phyloP scores from a whole-genome alignment of 2,113 vertebrate genomes.

The Hemichromis elongatus region DNA sequence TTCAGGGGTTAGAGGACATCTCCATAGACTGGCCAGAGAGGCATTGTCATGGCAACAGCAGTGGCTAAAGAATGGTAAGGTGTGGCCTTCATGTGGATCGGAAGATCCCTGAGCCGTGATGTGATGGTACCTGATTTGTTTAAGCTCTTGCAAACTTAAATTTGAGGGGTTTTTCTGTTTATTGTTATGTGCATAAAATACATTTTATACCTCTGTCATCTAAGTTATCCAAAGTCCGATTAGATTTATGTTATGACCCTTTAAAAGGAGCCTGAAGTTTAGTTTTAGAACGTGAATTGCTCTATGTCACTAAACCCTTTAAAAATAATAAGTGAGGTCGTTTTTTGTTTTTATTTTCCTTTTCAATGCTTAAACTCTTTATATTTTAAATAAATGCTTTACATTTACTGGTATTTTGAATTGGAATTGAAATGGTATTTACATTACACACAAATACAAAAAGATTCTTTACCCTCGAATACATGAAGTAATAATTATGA shows the following conservation, averaged over 20 bases:
- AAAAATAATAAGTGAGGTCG: background rate
- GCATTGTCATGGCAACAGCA: slow-evolving; percentile 40
- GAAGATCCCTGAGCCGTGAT: background rate
- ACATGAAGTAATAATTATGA: background rate
- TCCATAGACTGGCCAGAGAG: slow-evolving; percentile 40
- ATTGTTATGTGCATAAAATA: background rate
- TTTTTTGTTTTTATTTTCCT: background rate
- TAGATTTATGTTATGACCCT: background rate
- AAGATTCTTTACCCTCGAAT: background rate
- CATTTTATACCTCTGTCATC: background rate
- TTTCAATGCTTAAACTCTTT: background rate
- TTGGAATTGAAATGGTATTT: background rate
- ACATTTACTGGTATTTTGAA: background rate
- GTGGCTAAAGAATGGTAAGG: background rate
- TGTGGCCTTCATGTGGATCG: background rate
- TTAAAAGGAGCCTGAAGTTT: background rate
- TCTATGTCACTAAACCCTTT: background rate
- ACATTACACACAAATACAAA: background rate
- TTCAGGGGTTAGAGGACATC: slow-evolving; percentile 57
- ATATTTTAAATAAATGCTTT: background rate
- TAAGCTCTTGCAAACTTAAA: background rate
- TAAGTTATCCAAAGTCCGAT: background rate
- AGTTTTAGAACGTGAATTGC: background rate
- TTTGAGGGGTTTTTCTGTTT: background rate
- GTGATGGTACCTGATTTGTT: background rate